A percentile compares a stretch with the other conserved stretches of the same genome.
Conservation (phyloP, 2,797 vertebrate species). For the Sylvilagus floridanus region DNA sequence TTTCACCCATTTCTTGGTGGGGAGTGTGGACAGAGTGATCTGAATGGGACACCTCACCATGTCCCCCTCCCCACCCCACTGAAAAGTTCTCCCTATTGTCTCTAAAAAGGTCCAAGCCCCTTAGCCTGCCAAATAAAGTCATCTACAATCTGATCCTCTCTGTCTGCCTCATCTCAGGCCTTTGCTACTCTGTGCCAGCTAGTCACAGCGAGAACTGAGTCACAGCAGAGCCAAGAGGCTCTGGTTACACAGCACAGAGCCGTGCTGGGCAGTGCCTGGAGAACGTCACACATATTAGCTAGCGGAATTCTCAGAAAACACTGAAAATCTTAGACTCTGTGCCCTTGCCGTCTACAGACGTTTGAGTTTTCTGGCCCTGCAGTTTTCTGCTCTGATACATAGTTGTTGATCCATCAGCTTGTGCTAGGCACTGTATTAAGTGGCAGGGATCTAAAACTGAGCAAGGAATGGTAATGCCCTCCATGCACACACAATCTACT, state of each 20-base stretch:
- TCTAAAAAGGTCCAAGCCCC: neutral
- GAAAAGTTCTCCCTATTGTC: neutral
- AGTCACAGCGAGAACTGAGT: neutral
- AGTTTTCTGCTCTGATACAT: neutral
- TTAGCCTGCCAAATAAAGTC: slow-evolving; percentile 23
- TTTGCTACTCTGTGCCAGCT: neutral
- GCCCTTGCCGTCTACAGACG: neutral
- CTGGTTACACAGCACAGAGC: neutral
- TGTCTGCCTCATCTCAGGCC: slow-evolving; percentile 16
- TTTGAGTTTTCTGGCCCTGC: neutral
- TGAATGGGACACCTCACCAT: neutral
- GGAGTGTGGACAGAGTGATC: neutral
- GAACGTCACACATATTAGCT: neutral
- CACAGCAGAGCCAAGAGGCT: neutral
- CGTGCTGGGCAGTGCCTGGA: neutral
- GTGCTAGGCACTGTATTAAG: neutral
- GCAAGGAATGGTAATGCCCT: neutral
- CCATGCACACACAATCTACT: neutral
- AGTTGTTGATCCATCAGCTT: neutral
- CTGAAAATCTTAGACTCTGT: neutral
- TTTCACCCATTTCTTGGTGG: neutral
- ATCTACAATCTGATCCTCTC: neutral
- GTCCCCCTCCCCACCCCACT: neutral
- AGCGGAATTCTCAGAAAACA: neutral
- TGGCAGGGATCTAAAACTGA: neutral